These are phyloP conservation scores for Megalopta genalis DNA, from an alignment of 1,140 invertebrate genomes.

Conservation along the genomic window DNA sequence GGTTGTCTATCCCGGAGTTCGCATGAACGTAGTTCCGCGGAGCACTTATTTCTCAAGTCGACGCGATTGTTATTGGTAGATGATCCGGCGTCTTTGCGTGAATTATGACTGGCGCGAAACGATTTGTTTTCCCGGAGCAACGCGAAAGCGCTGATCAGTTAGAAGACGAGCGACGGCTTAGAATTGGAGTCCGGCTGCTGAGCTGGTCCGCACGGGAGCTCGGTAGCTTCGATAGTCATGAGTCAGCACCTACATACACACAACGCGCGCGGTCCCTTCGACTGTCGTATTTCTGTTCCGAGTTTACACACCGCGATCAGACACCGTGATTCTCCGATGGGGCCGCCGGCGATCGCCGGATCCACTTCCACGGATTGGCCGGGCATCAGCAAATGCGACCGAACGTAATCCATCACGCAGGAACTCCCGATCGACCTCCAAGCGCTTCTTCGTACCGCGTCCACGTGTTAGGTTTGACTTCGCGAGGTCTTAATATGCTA, in stretches of 20 bases:
- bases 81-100: too few species aligned
- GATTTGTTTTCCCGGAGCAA: neutral
- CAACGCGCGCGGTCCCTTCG: conserved; percentile 17
- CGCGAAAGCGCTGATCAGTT: neutral
- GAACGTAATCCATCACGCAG: conserved; percentile 26
- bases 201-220: conserved; percentile 46
- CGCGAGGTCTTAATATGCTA: neutral
- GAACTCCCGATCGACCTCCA: neutral
- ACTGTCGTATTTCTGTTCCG: conserved; percentile 58
- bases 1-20: too few species aligned
- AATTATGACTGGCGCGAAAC: too few species aligned
- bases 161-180: neutral
- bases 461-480: neutral
- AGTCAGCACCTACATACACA: conserved; percentile 46
- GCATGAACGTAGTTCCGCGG: too few species aligned
- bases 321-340: conserved; percentile 32
- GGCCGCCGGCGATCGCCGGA: conserved; percentile 13
- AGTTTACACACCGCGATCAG: conserved; percentile 58
- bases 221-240: conserved; percentile 46
- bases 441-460: neutral
- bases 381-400: neutral
- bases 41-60: too few species aligned
- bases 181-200: conserved; percentile 42
- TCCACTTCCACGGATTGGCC: conserved; percentile 28
- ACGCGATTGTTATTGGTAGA: too few species aligned